phyloP scores from a whole-genome alignment of 2,888 invertebrate species.

The Choreutis nemorana region DNA sequence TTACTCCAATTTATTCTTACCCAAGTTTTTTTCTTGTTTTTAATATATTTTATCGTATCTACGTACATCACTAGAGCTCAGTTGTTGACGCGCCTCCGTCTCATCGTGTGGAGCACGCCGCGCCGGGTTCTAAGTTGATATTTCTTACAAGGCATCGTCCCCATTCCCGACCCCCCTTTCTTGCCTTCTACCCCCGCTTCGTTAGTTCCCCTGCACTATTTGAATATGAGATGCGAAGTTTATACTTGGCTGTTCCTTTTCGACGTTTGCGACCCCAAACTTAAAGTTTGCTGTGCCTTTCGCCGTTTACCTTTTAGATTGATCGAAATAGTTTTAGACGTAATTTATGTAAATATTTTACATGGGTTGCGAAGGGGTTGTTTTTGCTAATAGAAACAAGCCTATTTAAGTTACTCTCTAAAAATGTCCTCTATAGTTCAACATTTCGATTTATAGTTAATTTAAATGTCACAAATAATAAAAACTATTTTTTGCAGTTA shows the following conservation, averaged over 20 bases:
- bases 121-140: slow-evolving; percentile 30
- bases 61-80: slow-evolving; percentile 4
- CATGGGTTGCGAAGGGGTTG: too few species aligned
- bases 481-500: too few species aligned
- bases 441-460: too few species aligned
- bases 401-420: too few species aligned
- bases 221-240: slow-evolving; percentile 59
- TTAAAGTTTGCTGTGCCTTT: slow-evolving; percentile 41
- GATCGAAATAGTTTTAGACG: slow-evolving; percentile 23
- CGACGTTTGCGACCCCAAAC: slow-evolving; percentile 47
- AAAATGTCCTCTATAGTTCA: too few species aligned
- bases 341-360: too few species aligned
- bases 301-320: slow-evolving; percentile 33
- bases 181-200: slow-evolving; percentile 25
- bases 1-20: too few species aligned
- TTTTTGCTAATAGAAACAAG: too few species aligned
- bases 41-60: too few species aligned
- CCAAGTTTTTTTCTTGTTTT: too few species aligned
- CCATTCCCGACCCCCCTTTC: slow-evolving; percentile 12
- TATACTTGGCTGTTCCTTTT: slow-evolving; percentile 30
- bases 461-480: too few species aligned
- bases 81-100: slow-evolving; percentile 7
- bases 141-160: slow-evolving; percentile 29
- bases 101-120: slow-evolving; percentile 8
- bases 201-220: slow-evolving; percentile 59